Conservation (phyloP, 2,797 vertebrate genomes). For the Craterocephalus amniculus region DNA sequence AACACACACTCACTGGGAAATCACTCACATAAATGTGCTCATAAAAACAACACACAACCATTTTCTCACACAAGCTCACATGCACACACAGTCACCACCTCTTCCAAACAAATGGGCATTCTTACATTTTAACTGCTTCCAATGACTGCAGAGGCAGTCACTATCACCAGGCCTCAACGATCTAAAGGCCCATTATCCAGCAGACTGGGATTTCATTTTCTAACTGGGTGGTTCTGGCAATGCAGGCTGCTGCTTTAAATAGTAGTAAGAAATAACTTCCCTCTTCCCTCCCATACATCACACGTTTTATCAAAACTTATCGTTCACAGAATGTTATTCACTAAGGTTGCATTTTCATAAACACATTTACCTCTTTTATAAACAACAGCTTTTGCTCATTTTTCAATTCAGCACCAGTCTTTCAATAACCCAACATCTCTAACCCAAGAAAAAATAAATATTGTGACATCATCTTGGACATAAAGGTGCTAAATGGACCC, state of each 20-base stretch:
- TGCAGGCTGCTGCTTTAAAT: constrained; percentile 41
- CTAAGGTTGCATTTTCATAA: not conserved
- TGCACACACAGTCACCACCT: constrained; percentile 20
- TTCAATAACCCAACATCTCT: constrained; percentile 35
- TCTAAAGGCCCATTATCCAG: constrained; percentile 44
- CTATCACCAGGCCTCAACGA: constrained; percentile 25
- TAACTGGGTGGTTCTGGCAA: constrained; percentile 28
- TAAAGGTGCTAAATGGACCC: not conserved
- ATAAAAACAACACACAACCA: constrained; percentile 58
- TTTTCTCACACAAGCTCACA: constrained; percentile 27
- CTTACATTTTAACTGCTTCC: constrained; percentile 23
- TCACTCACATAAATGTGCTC: constrained; percentile 66
- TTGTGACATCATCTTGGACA: constrained; percentile 26
- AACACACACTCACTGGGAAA: constrained; percentile 69
- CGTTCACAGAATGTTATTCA: not conserved
- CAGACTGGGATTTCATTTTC: constrained; percentile 42
- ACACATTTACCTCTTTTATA: not conserved
- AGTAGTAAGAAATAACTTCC: constrained; percentile 42
- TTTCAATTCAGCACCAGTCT: not conserved
- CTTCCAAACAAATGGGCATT: constrained; percentile 27
- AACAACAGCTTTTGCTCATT: not conserved
- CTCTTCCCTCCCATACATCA: constrained; percentile 5
- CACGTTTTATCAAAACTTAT: not conserved
- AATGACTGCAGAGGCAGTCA: constrained; percentile 22
- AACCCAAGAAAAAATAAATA: constrained; percentile 30